phyloP scores from a whole-genome alignment of 2,797 vertebrate genomes.

The Melanotaenia trifasciata region DNA sequence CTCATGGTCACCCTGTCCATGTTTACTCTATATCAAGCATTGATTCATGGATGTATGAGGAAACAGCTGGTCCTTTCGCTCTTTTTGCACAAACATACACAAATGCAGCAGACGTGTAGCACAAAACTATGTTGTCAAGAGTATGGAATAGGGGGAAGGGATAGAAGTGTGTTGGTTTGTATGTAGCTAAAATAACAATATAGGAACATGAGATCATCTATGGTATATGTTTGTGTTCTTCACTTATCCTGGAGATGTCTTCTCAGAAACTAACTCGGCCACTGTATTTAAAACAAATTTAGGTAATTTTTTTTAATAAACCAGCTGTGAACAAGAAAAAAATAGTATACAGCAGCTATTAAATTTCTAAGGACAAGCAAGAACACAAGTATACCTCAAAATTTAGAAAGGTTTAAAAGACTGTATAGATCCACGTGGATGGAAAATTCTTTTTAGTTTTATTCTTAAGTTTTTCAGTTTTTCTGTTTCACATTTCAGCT shows the following conservation, averaged over 20 bases:
- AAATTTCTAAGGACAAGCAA: conserved; percentile 7
- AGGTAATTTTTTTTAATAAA: conserved; percentile 3
- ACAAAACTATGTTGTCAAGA: conserved; percentile 26
- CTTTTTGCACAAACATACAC: conserved; percentile 20
- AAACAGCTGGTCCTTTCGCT: conserved; percentile 59
- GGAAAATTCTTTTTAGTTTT: conserved; percentile 8
- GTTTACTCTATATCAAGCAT: conserved; percentile 46
- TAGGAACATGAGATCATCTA: background rate
- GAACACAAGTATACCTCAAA: conserved; percentile 3
- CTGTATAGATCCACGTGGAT: conserved; percentile 32
- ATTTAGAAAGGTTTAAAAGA: conserved; percentile 21
- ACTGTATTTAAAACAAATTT: conserved; percentile 1
- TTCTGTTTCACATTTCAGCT: conserved; percentile 35
- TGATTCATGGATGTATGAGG: conserved; percentile 44
- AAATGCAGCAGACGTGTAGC: conserved; percentile 11
- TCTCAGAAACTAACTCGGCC: conserved; percentile 16
- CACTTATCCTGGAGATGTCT: background rate
- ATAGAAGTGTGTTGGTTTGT: background rate
- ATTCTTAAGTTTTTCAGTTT: conserved; percentile 45
- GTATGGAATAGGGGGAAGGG: background rate
- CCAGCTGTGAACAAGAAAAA: conserved; percentile 10
- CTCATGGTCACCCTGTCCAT: conserved; percentile 37
- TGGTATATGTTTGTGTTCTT: background rate
- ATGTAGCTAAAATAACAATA: conserved; percentile 26
- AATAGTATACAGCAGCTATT: conserved; percentile 9